Percentiles rank a stretch among this genome's conserved stretches.
Conservation (phyloP, 2,113 vertebrate genomes). For the Zootoca vivipara region DNA sequence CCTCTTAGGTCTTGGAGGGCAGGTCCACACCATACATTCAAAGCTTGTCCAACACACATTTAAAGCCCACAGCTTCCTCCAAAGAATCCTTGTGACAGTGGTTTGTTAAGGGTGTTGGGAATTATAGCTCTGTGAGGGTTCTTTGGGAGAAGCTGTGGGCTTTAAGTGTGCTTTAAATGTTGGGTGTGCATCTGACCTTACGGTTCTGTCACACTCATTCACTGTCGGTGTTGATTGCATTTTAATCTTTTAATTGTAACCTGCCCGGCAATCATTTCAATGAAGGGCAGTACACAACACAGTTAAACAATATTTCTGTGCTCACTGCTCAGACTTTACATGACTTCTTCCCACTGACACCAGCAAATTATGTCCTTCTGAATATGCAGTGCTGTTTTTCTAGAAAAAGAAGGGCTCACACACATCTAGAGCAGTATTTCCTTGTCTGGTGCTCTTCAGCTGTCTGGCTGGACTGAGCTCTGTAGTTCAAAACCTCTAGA, state of each 20-base stretch:
- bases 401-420: no score
- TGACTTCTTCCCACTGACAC: neutral
- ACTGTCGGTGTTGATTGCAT: neutral
- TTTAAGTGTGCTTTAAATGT: no score
- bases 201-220: neutral
- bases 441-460: no score
- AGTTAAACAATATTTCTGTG: neutral
- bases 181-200: no score
- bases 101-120: no score
- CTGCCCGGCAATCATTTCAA: neutral
- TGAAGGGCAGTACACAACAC: neutral
- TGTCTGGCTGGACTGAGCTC: no score
- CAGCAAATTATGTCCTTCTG: neutral
- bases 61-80: no score
- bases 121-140: no score
- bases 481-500: neutral
- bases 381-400: neutral
- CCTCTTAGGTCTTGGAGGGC: neutral
- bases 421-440: neutral
- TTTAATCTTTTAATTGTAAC: neutral
- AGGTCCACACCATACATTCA: no score
- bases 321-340: neutral
- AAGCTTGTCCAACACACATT: no score
- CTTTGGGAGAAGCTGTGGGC: no score
- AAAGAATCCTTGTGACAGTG: no score